Conservation (phyloP, 2,888 invertebrate genomes). For the Sisyra nigra region DNA sequence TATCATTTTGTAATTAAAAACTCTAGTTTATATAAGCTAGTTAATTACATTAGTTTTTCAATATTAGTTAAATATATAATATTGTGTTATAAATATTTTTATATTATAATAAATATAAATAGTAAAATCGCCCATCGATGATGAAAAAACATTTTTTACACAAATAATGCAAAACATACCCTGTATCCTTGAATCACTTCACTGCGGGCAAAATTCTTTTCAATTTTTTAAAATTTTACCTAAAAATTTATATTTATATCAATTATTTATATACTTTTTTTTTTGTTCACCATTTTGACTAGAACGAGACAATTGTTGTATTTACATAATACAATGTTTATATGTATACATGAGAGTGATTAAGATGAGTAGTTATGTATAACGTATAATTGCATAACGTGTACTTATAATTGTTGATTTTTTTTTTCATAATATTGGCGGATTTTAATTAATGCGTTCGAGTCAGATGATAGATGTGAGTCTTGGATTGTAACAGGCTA, state of each 20-base stretch:
- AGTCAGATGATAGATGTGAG: background rate
- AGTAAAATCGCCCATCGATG: conserved; percentile 10
- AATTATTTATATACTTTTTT: conserved; percentile 1
- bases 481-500: background rate
- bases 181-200: conserved; percentile 82
- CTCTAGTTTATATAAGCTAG: background rate
- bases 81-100: conserved; percentile 10
- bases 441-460: background rate
- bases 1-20: background rate
- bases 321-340: background rate
- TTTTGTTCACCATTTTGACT: conserved; percentile 4
- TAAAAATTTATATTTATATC: too few species aligned
- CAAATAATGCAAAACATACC: conserved; percentile 88
- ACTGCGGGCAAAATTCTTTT: conserved; percentile 27
- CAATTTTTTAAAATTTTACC: too few species aligned
- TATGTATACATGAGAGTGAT: background rate
- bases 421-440: background rate
- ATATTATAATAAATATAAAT: conserved; percentile 9
- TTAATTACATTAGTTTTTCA: conserved; percentile 2
- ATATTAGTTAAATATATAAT: conserved; percentile 6
- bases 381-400: background rate
- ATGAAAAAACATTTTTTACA: conserved; percentile 36
- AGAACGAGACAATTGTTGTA: background rate
- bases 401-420: background rate
- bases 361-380: background rate